phyloP scores from a whole-genome alignment of 2,797 vertebrate species.

The Halcyon chelicuti region DNA sequence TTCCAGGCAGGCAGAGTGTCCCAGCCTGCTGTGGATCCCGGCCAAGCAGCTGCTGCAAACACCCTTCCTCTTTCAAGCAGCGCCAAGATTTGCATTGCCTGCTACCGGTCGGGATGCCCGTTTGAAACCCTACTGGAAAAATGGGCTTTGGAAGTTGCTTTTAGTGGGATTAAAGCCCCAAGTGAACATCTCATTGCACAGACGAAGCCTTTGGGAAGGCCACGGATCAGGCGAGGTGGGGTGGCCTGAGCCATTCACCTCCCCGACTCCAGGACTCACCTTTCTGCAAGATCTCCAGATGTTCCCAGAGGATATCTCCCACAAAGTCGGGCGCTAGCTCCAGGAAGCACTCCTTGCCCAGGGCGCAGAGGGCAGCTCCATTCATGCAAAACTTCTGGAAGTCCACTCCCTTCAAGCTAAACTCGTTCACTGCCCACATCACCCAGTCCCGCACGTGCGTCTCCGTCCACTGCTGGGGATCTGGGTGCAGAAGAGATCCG shows the following conservation, averaged over 20 bases:
- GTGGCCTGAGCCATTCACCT: rapidly evolving
- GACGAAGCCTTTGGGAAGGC: background rate
- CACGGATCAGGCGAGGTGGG: background rate
- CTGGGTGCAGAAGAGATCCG: conserved; percentile 69
- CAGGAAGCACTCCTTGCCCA: conserved; percentile 97
- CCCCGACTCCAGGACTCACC: conserved; percentile 76
- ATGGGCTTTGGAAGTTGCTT: background rate
- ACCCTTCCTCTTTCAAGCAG: background rate
- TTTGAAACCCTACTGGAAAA: background rate
- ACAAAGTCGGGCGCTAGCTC: conserved; percentile 98
- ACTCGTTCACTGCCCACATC: conserved; percentile 97
- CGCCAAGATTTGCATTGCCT: background rate
- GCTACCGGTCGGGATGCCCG: rapidly evolving
- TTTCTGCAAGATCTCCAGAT: conserved; percentile 97
- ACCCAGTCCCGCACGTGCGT: conserved; percentile 95
- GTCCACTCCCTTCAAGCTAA: conserved; percentile 96
- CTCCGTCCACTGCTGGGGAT: conserved; percentile 96
- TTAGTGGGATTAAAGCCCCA: background rate
- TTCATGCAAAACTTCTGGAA: conserved; percentile 97
- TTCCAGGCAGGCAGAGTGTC: conserved; percentile 10
- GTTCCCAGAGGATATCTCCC: conserved; percentile 98
- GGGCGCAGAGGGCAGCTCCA: conserved; percentile 90
- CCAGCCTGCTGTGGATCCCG: background rate
- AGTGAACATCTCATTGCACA: background rate
- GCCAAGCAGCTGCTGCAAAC: background rate